Percentiles rank a stretch among this genome's conserved stretches.
phyloP scores from a whole-genome alignment of 30 jellyfish, hydroid and myxozoan genomes.

The Phacellophora camtschatica region DNA sequence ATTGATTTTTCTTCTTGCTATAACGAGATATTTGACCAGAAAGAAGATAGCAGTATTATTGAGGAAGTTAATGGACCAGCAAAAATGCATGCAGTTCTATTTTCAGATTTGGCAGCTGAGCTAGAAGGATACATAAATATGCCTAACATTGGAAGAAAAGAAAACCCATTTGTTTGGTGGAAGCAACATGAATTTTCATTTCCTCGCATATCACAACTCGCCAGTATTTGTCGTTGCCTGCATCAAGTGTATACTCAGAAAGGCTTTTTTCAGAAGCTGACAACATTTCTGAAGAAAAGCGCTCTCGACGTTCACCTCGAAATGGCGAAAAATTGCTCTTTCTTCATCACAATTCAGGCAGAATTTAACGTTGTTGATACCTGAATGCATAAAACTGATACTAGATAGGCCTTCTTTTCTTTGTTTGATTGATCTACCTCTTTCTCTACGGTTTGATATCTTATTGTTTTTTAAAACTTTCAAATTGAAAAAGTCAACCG shows the following conservation, averaged over 20 bases:
- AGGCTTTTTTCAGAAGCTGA: constrained; percentile 64
- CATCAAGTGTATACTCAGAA: constrained; percentile 58
- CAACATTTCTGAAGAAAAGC: constrained; percentile 62
- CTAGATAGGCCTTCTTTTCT: too few species aligned
- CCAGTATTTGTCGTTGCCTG: constrained; percentile 34
- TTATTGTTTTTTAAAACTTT: not conserved
- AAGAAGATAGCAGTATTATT: constrained; percentile 8
- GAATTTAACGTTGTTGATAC: not conserved
- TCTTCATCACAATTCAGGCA: constrained; percentile 42
- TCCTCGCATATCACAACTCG: constrained; percentile 45
- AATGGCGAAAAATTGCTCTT: constrained; percentile 51
- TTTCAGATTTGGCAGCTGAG: constrained; percentile 48
- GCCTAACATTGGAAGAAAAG: constrained; percentile 31
- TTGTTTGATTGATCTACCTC: too few species aligned
- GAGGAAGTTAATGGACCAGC: constrained; percentile 14
- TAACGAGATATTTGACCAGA: constrained; percentile 32
- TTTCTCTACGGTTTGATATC: too few species aligned
- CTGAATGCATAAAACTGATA: not conserved
- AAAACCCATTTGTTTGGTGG: constrained; percentile 44
- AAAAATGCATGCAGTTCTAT: not conserved
- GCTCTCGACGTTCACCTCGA: constrained; percentile 47
- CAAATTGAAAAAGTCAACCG: too few species aligned
- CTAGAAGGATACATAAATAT: constrained; percentile 22
- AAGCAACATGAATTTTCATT: constrained; percentile 41
- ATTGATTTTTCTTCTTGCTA: constrained; percentile 52